Percentiles rank a stretch among this genome's conserved stretches.
Conservation (phyloP, 2,888 invertebrate species). For the Eupithecia inturbata region DNA sequence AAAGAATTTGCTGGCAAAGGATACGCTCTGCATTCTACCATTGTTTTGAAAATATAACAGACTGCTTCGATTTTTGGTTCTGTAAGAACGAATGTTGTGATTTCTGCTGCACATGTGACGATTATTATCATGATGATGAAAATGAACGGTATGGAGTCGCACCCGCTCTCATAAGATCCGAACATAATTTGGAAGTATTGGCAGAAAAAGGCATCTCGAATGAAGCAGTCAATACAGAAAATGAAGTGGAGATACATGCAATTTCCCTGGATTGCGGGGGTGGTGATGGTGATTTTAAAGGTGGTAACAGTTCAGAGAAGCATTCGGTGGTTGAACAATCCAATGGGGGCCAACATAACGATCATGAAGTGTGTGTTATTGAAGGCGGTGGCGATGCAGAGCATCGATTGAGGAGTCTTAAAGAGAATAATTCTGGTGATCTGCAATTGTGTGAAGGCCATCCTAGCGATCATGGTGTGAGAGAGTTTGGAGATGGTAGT, state of each 20-base stretch:
- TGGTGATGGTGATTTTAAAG: not conserved
- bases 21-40: constrained; percentile 11
- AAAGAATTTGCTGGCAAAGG: constrained; percentile 25
- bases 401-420: not conserved
- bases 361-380: not conserved
- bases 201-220: not conserved
- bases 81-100: constrained; percentile 28
- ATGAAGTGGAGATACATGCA: not conserved
- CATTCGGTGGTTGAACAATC: not conserved
- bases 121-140: constrained; percentile 15
- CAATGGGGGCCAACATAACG: not conserved
- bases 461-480: not conserved
- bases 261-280: no score
- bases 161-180: not conserved
- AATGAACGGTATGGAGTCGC: not conserved
- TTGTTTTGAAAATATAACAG: constrained; percentile 12
- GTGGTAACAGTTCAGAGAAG: not conserved
- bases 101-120: constrained; percentile 25
- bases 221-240: not conserved
- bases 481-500: not conserved
- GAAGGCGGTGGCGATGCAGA: not conserved
- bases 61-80: constrained; percentile 32
- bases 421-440: not conserved
- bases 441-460: not conserved
- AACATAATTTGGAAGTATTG: not conserved